Evolutionary conservation across 2,888 invertebrate species (phyloP).

Genomic region (Troides helena): DNA sequence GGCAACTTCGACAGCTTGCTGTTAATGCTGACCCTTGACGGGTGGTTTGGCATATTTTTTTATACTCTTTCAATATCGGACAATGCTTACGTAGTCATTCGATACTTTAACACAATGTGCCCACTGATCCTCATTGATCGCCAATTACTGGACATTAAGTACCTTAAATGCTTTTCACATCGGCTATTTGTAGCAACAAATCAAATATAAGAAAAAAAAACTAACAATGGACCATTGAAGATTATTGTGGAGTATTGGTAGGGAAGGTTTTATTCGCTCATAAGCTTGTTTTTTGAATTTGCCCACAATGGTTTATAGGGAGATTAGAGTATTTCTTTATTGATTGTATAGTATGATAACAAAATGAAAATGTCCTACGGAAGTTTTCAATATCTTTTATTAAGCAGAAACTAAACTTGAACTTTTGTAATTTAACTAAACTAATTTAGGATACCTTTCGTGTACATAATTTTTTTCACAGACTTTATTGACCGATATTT

Average conservation of each 20-base stretch:
- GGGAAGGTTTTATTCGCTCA: constrained; percentile 61
- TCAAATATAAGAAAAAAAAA: constrained; percentile 67
- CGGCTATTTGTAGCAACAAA: constrained; percentile 78
- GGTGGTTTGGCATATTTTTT: constrained; percentile 60
- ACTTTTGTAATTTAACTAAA: neutral
- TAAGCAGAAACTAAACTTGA: neutral
- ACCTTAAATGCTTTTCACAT: constrained; percentile 76
- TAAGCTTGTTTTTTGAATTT: constrained; percentile 62
- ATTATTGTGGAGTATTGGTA: constrained; percentile 60
- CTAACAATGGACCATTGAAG: constrained; percentile 67
- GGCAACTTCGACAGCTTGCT: constrained; percentile 60
- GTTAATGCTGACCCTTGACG: constrained; percentile 65
- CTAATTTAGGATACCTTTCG: too few relatives aligned
- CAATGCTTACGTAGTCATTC: constrained; percentile 61
- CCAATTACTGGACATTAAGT: constrained; percentile 81
- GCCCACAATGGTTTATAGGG: constrained; percentile 52
- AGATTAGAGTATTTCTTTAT: constrained; percentile 52
- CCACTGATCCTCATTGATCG: constrained; percentile 81
- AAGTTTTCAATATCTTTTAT: neutral
- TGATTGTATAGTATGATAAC: constrained; percentile 33
- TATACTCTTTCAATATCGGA: constrained; percentile 55
- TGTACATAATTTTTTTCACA: too few relatives aligned
- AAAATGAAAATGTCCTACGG: neutral
- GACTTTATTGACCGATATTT: too few relatives aligned
- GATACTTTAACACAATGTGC: constrained; percentile 75